Evolutionary conservation across 2,113 vertebrate genomes (phyloP).

Genomic region (Leptobrachium leishanense): DNA sequence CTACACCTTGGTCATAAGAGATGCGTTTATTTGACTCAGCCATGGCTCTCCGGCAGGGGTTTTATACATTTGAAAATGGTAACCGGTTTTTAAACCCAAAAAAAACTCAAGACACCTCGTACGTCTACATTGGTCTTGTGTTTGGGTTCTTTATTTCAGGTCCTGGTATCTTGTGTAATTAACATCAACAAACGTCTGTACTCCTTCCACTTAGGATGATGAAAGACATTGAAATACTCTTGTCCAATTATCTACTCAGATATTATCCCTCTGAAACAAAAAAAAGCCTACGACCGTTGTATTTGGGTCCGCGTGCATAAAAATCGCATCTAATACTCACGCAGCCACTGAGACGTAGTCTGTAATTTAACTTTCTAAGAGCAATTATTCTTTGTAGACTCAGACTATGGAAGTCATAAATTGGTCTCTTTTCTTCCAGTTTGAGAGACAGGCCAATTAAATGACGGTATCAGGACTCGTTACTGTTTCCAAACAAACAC

Average conservation of each 20-base stretch:
- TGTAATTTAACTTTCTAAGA: slow-evolving; percentile 20
- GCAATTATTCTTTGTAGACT: slow-evolving; percentile 19
- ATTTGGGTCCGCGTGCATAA: background rate
- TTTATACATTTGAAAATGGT: too few relatives aligned
- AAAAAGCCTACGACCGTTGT: background rate
- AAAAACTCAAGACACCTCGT: too few relatives aligned
- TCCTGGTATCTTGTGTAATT: too few relatives aligned
- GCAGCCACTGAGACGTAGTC: background rate
- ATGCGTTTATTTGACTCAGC: too few relatives aligned
- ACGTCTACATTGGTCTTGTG: too few relatives aligned
- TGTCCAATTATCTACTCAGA: background rate
- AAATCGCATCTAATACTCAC: background rate
- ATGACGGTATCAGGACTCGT: background rate
- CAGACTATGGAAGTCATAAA: slow-evolving; percentile 19
- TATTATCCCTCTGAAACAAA: background rate
- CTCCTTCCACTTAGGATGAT: background rate
- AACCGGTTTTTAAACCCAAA: too few relatives aligned
- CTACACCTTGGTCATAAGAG: too few relatives aligned
- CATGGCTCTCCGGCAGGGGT: too few relatives aligned
- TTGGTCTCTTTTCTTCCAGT: background rate
- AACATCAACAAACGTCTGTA: too few relatives aligned
- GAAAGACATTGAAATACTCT: background rate
- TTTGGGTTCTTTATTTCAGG: too few relatives aligned
- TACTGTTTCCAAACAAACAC: background rate
- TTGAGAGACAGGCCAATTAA: slow-evolving; percentile 11